Conservation (phyloP, 2,113 vertebrate genomes). For the Silurus glanis region DNA sequence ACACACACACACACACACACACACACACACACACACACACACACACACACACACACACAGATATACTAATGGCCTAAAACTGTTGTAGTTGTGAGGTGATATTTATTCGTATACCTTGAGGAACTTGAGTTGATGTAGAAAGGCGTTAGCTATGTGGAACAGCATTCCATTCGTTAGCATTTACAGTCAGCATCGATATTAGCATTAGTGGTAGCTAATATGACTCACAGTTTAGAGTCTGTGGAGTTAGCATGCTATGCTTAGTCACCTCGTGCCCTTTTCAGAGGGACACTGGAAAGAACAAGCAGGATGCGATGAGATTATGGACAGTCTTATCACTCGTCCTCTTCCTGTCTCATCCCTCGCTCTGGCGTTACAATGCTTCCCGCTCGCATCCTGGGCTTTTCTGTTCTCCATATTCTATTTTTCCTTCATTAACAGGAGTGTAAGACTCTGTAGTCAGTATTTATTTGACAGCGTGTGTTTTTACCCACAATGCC, state of each 20-base stretch:
- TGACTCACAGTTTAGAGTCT: slow-evolving; percentile 51
- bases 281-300: slow-evolving; percentile 51
- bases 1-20: not conserved
- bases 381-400: not conserved
- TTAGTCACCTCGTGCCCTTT: slow-evolving; percentile 43
- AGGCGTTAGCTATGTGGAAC: not conserved
- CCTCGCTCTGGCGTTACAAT: not conserved
- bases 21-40: slow-evolving; percentile 33
- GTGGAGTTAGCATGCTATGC: slow-evolving; percentile 11
- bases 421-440: not conserved
- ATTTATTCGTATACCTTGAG: not conserved
- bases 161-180: too few relatives aligned
- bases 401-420: not conserved
- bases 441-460: not conserved
- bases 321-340: slow-evolving; percentile 41
- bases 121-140: not conserved
- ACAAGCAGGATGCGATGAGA: slow-evolving; percentile 42
- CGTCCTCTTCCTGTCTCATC: slow-evolving; percentile 6
- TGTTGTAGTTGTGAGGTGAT: not conserved
- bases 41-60: not conserved
- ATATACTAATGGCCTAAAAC: not conserved
- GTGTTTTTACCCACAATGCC: slow-evolving; percentile 6
- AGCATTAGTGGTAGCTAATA: not conserved
- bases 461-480: not conserved
- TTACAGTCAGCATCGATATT: not conserved